Percentiles rank a stretch among this genome's conserved stretches.
Evolutionary conservation across 2,113 vertebrate genomes (phyloP).

Genomic region (Papio anubis): DNA sequence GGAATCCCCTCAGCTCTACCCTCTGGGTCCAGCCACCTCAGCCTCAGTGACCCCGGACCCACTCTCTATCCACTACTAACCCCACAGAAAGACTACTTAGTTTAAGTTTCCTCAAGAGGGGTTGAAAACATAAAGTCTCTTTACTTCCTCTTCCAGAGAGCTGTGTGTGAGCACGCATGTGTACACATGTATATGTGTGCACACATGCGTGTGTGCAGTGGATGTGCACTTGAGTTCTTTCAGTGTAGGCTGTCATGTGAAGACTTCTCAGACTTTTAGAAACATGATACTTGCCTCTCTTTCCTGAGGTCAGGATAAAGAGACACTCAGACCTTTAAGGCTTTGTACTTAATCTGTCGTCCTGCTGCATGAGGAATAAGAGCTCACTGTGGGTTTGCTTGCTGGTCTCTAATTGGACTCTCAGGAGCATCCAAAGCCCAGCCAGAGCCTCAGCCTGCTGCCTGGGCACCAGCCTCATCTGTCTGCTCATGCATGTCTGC

Average conservation of each 20-base stretch:
- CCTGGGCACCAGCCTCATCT: neutral
- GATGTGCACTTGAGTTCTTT: neutral
- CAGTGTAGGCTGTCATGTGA: neutral
- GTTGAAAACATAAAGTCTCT: neutral
- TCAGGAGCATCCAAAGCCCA: neutral
- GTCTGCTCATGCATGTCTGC: neutral
- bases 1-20: neutral
- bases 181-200: neutral
- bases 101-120: neutral
- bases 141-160: neutral
- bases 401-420: neutral
- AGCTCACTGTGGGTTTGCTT: neutral
- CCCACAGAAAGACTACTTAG: neutral
- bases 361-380: neutral
- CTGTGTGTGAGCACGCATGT: neutral
- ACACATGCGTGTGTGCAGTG: neutral
- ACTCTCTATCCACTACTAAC: neutral
- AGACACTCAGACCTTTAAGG: neutral
- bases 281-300: neutral
- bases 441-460: neutral
- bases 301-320: neutral
- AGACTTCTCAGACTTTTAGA: neutral
- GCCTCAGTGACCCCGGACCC: neutral
- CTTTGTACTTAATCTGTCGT: neutral
- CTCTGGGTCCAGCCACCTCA: neutral